These are phyloP conservation scores for Iguana delicatissima DNA, from an alignment of 2,797 vertebrate genomes.

Conservation along the genomic window DNA sequence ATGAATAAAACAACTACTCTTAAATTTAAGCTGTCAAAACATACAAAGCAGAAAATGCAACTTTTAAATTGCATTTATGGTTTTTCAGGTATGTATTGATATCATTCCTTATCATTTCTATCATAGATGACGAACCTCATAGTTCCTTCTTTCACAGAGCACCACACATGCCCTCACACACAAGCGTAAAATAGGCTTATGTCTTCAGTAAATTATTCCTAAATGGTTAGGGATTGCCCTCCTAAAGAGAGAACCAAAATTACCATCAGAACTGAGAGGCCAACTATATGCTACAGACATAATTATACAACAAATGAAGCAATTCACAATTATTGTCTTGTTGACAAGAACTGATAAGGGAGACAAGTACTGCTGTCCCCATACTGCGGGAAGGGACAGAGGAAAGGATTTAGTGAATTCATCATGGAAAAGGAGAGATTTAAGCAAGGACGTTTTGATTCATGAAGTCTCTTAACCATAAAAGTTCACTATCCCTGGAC, in stretches of 20 bases:
- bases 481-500: no score
- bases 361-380: background rate
- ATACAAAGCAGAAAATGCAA: slow-evolving; percentile 32
- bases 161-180: accelerated
- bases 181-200: background rate
- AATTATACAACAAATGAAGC: background rate
- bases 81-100: slow-evolving; percentile 40
- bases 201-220: background rate
- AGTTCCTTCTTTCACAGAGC: background rate
- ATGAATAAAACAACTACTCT: background rate
- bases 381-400: background rate
- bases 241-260: background rate
- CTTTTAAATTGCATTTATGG: slow-evolving; percentile 1
- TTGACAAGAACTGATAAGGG: background rate
- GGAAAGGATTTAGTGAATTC: no score
- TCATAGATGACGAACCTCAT: background rate
- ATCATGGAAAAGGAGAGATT: background rate
- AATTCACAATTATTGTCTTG: background rate
- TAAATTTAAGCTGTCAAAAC: slow-evolving; percentile 39
- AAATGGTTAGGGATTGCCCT: background rate
- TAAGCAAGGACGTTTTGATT: background rate
- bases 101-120: background rate
- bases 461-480: background rate
- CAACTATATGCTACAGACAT: background rate
- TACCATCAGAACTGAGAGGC: background rate